These are phyloP conservation scores for Antennarius striatus DNA, from an alignment of 2,113 vertebrate genomes.

Conservation along the genomic window DNA sequence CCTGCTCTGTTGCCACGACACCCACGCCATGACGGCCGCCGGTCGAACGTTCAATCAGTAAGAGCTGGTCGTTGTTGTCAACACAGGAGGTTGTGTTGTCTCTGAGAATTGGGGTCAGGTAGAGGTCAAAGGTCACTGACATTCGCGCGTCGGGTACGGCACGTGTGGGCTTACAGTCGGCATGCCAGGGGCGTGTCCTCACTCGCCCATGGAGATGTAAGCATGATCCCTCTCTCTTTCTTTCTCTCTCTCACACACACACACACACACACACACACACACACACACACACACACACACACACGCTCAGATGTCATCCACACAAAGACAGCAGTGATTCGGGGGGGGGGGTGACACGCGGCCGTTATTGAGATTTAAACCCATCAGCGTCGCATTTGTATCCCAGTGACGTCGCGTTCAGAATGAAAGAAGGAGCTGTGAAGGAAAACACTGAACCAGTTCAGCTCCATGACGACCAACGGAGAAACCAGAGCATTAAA, in stretches of 20 bases:
- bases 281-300: conserved; percentile 13
- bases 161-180: conserved; percentile 67
- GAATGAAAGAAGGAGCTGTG: conserved; percentile 44
- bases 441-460: conserved; percentile 37
- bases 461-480: conserved; percentile 20
- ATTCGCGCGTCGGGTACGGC: conserved; percentile 49
- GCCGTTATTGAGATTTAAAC: conserved; percentile 62
- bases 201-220: conserved; percentile 53
- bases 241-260: not conserved
- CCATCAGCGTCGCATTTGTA: conserved; percentile 29
- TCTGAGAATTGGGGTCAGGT: conserved; percentile 69
- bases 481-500: conserved; percentile 21
- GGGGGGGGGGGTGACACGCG: conserved; percentile 30
- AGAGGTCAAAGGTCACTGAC: conserved; percentile 69
- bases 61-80: no score
- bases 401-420: conserved; percentile 14
- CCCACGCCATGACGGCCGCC: no score
- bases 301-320: conserved; percentile 45
- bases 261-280: not conserved
- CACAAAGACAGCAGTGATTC: conserved; percentile 67
- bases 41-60: no score
- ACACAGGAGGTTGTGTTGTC: conserved; percentile 24
- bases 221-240: conserved; percentile 25
- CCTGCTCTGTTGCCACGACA: no score
- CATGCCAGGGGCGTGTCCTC: conserved; percentile 66